phyloP scores from a whole-genome alignment of 2,888 invertebrate genomes.

The Camponotus fellah region DNA sequence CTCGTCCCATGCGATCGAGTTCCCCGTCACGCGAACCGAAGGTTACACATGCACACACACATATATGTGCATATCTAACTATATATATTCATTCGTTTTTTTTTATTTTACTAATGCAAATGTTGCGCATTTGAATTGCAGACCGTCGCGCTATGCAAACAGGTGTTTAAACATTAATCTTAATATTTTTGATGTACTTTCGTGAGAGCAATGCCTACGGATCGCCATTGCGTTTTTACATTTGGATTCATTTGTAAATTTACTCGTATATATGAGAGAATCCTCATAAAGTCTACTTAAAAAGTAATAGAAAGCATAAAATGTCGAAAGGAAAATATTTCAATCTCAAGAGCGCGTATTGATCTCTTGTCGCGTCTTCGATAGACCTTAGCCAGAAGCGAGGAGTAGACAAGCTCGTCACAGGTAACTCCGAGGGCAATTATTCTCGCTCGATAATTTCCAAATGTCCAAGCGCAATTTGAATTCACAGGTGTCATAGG shows the following conservation, averaged over 20 bases:
- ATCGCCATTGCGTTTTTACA: neutral
- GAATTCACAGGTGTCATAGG: constrained; percentile 23
- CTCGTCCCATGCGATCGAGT: constrained; percentile 34
- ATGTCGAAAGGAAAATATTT: neutral
- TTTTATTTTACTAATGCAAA: constrained; percentile 63
- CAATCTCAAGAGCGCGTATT: constrained; percentile 58
- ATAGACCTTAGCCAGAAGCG: constrained; percentile 57
- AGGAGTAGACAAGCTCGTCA: constrained; percentile 50
- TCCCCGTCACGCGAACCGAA: constrained; percentile 6
- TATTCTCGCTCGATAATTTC: neutral
- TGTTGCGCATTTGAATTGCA: constrained; percentile 66
- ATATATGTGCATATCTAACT: neutral
- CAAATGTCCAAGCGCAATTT: neutral
- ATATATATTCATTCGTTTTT: constrained; percentile 15
- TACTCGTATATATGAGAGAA: no score
- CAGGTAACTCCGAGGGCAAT: constrained; percentile 37
- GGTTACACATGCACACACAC: neutral
- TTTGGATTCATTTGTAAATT: constrained; percentile 3
- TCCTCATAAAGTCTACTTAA: neutral
- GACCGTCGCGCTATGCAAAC: constrained; percentile 47
- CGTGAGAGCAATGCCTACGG: neutral
- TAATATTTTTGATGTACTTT: constrained; percentile 52
- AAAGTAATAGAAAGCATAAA: constrained; percentile 25
- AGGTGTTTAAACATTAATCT: constrained; percentile 53
- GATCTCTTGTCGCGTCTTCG: constrained; percentile 35